Evolutionary conservation across 2,113 vertebrate species (phyloP).

Genomic region (Melanocharis versteri): DNA sequence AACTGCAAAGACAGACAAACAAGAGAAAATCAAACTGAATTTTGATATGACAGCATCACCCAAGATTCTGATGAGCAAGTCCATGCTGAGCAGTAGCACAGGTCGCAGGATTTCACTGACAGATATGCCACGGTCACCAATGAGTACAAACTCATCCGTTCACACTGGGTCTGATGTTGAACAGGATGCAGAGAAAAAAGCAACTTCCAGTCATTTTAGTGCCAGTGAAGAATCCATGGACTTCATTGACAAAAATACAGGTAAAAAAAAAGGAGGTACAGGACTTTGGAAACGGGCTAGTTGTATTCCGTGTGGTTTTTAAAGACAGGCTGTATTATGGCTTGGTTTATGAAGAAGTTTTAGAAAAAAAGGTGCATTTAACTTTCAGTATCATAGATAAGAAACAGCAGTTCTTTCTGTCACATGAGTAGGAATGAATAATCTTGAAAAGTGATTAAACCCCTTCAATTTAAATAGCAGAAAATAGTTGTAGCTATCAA

Average conservation of each 20-base stretch:
- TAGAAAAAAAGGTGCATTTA: not conserved
- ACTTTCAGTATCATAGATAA: not conserved
- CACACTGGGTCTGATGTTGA: conserved; percentile 96
- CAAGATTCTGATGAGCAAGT: conserved; percentile 91
- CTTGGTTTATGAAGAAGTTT: not conserved
- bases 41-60: conserved; percentile 96
- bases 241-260: conserved; percentile 86
- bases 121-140: conserved; percentile 93
- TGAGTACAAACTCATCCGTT: conserved; percentile 96
- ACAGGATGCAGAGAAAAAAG: conserved; percentile 90
- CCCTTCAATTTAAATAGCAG: not conserved
- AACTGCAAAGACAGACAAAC: conserved; percentile 89
- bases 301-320: not conserved
- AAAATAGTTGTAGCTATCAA: not conserved
- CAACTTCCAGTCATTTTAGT: conserved; percentile 88
- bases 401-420: not conserved
- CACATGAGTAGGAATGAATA: not conserved
- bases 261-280: conserved; percentile 2
- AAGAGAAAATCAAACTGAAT: conserved; percentile 93
- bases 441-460: not conserved
- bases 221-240: conserved; percentile 98
- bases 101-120: conserved; percentile 89
- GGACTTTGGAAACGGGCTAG: not conserved
- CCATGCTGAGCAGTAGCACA: conserved; percentile 80
- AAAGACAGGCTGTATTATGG: not conserved